Conservation (phyloP, 2,888 invertebrate genomes). For the Hypselothyrea guttata region DNA sequence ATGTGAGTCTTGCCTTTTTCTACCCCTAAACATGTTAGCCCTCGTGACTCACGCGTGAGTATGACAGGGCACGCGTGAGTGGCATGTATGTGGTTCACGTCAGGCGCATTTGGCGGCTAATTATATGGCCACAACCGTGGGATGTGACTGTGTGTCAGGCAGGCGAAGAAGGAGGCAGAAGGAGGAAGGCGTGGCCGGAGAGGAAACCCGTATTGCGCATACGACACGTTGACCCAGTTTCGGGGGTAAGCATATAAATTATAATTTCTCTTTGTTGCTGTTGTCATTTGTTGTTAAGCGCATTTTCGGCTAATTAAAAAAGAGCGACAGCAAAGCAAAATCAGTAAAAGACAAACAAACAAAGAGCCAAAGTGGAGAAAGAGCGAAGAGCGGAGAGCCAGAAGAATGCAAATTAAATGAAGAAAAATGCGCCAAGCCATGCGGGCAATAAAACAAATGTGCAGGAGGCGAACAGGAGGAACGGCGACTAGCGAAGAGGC, state of each 20-base stretch:
- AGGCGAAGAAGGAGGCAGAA: no score
- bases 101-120: slow-evolving; percentile 50
- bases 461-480: not conserved
- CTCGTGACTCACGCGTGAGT: slow-evolving; percentile 20
- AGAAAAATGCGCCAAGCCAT: slow-evolving; percentile 53
- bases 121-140: slow-evolving; percentile 31
- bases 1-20: no score
- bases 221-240: slow-evolving; percentile 51
- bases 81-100: slow-evolving; percentile 30
- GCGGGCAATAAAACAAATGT: slow-evolving; percentile 49
- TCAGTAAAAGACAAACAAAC: slow-evolving; percentile 1
- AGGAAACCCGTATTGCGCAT: slow-evolving; percentile 33
- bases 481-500: not conserved
- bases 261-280: slow-evolving; percentile 69
- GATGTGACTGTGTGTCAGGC: not conserved
- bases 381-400: slow-evolving; percentile 20
- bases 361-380: slow-evolving; percentile 1
- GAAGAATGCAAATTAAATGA: slow-evolving; percentile 63
- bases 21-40: no score
- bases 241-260: slow-evolving; percentile 56
- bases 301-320: slow-evolving; percentile 72
- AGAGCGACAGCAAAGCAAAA: slow-evolving; percentile 46
- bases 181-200: not conserved
- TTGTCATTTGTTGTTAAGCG: slow-evolving; percentile 69
- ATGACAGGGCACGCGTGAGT: slow-evolving; percentile 29